These are phyloP conservation scores for Paralvinella palmiformis DNA, from an alignment of 1,140 invertebrate genomes.

Conservation along the genomic window DNA sequence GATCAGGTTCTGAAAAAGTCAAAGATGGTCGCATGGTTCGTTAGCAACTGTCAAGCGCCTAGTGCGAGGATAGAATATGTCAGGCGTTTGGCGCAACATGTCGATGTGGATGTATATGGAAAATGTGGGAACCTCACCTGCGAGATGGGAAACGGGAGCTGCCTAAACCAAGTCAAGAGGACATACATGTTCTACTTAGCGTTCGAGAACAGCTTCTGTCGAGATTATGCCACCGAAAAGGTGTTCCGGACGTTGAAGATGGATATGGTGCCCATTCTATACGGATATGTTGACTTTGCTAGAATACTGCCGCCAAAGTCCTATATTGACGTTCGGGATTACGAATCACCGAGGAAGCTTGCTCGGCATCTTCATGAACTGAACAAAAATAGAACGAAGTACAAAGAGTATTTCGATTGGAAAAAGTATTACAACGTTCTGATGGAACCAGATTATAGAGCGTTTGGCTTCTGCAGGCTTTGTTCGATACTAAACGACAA, in stretches of 20 bases:
- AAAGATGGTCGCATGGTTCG: neutral
- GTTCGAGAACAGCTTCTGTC: slow-evolving; percentile 34
- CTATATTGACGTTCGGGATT: neutral
- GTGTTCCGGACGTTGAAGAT: slow-evolving; percentile 21
- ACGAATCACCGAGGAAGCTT: neutral
- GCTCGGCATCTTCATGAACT: neutral
- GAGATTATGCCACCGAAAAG: slow-evolving; percentile 33
- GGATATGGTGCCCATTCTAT: neutral
- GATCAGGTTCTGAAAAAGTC: no score
- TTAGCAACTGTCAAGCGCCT: neutral
- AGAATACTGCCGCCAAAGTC: neutral
- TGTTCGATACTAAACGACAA: no score
- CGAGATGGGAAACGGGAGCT: neutral
- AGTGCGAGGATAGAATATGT: slow-evolving; percentile 63
- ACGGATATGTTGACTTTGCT: neutral
- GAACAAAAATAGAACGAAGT: neutral
- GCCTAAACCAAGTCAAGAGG: neutral
- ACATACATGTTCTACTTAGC: slow-evolving; percentile 30
- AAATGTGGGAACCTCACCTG: slow-evolving; percentile 63
- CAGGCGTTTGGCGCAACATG: slow-evolving; percentile 75
- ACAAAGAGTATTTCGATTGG: neutral
- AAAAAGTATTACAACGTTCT: no score
- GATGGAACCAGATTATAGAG: no score
- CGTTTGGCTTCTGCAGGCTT: no score
- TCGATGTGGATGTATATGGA: slow-evolving; percentile 86